phyloP scores from a whole-genome alignment of 2,113 vertebrate species.

The Shinisaurus crocodilurus region DNA sequence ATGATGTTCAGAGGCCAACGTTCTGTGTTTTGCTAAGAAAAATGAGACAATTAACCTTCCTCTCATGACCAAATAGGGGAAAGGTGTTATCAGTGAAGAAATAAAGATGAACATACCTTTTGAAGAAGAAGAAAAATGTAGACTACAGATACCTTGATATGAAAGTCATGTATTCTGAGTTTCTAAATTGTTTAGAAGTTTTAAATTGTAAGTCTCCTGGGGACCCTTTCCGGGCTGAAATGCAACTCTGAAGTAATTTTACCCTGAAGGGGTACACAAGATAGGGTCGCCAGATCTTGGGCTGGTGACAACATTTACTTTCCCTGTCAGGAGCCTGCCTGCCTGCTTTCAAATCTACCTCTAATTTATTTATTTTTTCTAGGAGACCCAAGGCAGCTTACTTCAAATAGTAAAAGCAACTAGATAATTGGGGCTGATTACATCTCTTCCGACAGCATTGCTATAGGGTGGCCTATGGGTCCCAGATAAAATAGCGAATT shows the following conservation, averaged over 20 bases:
- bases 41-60: constrained; percentile 4
- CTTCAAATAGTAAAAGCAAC: neutral
- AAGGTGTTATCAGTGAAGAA: neutral
- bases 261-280: neutral
- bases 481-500: neutral
- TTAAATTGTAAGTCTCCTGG: neutral
- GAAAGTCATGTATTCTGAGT: neutral
- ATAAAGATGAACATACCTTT: neutral
- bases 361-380: no score
- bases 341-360: neutral
- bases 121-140: no score
- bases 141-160: no score
- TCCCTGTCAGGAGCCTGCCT: neutral
- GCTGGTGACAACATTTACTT: neutral
- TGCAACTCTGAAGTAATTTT: no score
- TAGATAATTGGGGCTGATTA: neutral
- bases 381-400: no score
- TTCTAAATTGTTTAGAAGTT: neutral
- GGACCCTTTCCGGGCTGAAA: no score
- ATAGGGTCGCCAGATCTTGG: neutral
- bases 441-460: neutral
- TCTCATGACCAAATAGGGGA: neutral
- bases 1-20: neutral
- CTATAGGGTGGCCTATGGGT: neutral
- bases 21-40: constrained; percentile 2